phyloP scores from a whole-genome alignment of 2,888 invertebrate species.

The Dasypogon diadema region DNA sequence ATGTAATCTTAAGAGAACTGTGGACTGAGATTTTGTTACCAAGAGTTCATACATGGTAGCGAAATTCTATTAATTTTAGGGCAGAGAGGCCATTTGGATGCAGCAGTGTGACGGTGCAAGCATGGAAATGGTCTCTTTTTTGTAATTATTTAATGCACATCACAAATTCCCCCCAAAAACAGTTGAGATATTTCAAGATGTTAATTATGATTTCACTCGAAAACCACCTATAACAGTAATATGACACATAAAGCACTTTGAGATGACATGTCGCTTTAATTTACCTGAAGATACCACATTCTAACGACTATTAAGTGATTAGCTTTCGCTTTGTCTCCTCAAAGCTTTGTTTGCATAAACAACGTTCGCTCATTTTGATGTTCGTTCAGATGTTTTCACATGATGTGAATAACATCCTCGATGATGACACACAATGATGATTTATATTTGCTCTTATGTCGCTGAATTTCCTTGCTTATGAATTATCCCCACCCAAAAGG shows the following conservation, averaged over 20 bases:
- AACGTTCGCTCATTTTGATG: constrained; percentile 47
- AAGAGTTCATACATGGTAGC: not conserved
- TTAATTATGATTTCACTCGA: not conserved
- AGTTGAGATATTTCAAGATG: not conserved
- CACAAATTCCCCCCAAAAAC: not conserved
- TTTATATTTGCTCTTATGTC: constrained; percentile 50
- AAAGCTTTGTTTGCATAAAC: constrained; percentile 50
- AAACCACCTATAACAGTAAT: constrained; percentile 1
- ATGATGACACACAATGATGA: constrained; percentile 46
- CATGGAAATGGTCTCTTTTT: no score
- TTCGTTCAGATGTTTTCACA: constrained; percentile 42
- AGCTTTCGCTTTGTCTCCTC: constrained; percentile 51
- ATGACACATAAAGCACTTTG: constrained; percentile 29
- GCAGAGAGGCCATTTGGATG: no score
- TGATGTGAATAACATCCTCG: constrained; percentile 37
- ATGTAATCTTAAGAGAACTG: not conserved
- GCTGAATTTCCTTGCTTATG: constrained; percentile 40
- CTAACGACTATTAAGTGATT: constrained; percentile 51
- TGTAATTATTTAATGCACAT: constrained; percentile 2
- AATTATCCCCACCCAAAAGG: constrained; percentile 25
- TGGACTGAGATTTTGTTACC: constrained; percentile 10
- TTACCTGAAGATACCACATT: constrained; percentile 39
- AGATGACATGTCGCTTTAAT: constrained; percentile 19
- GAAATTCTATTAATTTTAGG: not conserved
- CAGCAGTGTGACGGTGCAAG: no score